Percentiles rank a stretch among this genome's conserved stretches.
These are phyloP conservation scores for Dasyurus viverrinus DNA, from an alignment of 2,113 vertebrate genomes.

Conservation along the genomic window DNA sequence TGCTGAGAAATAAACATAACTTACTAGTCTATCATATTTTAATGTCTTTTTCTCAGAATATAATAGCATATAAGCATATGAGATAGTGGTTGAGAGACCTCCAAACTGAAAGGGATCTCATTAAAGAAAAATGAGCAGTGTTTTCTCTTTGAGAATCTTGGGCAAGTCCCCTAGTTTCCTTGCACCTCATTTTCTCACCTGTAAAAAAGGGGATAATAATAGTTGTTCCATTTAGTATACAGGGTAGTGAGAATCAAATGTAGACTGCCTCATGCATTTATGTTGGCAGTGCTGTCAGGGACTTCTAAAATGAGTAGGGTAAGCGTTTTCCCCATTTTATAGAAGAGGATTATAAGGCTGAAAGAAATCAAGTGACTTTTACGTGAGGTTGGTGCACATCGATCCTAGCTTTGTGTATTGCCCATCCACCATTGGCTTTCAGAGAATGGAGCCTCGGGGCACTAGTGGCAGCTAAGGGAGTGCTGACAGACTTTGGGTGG, in stretches of 20 bases:
- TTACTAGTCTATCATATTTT: not conserved
- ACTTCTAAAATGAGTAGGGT: not conserved
- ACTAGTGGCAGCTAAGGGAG: not conserved
- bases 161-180: not conserved
- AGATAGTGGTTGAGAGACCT: not conserved
- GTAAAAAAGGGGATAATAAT: not conserved
- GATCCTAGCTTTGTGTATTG: no score
- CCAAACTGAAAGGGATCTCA: not conserved
- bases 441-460: not conserved
- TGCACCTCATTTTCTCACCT: not conserved
- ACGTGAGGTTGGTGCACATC: not conserved
- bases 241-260: not conserved
- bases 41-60: not conserved
- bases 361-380: not conserved
- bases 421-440: not conserved
- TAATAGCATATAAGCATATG: not conserved
- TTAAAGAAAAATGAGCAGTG: not conserved
- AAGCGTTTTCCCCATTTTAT: not conserved
- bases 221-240: not conserved
- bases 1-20: not conserved
- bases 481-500: no score
- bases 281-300: not conserved
- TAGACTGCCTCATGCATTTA: not conserved
- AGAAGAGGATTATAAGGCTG: not conserved
- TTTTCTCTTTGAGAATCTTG: not conserved